Evolutionary conservation across 2,797 vertebrate species (phyloP), one percentile per base, ranked within the genome.

Genomic region (Meda fulgida): DNA sequence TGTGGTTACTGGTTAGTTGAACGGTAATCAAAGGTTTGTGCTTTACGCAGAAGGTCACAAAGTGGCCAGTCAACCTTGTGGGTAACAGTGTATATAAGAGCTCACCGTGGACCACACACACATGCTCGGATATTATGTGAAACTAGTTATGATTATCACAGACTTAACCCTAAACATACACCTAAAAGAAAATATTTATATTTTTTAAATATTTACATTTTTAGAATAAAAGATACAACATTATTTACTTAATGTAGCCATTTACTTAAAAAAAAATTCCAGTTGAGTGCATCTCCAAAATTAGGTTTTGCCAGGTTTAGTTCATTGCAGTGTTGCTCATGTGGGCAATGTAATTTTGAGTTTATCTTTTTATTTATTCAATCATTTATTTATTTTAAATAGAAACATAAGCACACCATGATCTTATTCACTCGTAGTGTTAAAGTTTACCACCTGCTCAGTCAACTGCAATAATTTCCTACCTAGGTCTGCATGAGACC

Each of bases 21-120:
- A 83, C 66, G 23, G 84, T 85, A 84, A 89, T 87, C 85, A 83
- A 85, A 86, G 72, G 87, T 87, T 90, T 90, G 89, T 90, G 87
- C 88, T 89, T 90, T 82, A 38, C 87, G 87, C 87, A 82, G 83
- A 80, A 91, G 91, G 91, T 92, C 89, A 89, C 82, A 85, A 81
- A 75, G 87, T 78, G 89, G 87, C 89, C 90, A 88, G 92, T 93
- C 88, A 92, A 93, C 92, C 90, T 88, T 88, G 76, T 83, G 89
- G 89, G 91, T 86, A 89, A 89, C 84, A 69, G 58, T 77, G 67
- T 79, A 31, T 38, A 89, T 38, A 88, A 89, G 87, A 86, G 90
- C 89, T 88, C 63, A 69, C 46, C 14, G 46, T 46, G 46, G 46
- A 46, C 46, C 14, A 16, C 14, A 14, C 14, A 48, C 46, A 48